These are phyloP conservation scores for Eupithecia vulgata DNA, from an alignment of 2,888 invertebrate species.

Conservation along the genomic window DNA sequence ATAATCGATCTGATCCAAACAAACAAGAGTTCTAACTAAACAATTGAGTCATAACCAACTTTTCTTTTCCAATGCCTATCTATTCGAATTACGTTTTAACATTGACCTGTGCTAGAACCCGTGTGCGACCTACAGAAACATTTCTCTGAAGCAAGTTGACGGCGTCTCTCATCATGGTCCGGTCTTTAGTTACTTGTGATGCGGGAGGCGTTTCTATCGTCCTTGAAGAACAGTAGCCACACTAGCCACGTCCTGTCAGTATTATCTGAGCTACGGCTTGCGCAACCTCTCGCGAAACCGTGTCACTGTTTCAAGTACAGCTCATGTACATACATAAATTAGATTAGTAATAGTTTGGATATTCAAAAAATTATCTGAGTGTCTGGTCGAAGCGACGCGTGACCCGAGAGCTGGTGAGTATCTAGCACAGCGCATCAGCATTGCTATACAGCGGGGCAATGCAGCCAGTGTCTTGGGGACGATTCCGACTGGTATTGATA, in stretches of 20 bases:
- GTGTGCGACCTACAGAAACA: neutral
- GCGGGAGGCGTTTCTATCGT: slow-evolving; percentile 55
- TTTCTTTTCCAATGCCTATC: neutral
- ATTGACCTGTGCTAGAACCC: neutral
- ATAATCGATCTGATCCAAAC: neutral
- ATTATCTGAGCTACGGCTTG: slow-evolving; percentile 74
- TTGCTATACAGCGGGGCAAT: too few species aligned
- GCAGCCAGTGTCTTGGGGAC: too few species aligned
- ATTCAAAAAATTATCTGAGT: too few species aligned
- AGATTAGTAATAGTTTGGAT: slow-evolving; percentile 42
- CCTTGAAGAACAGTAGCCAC: slow-evolving; percentile 71
- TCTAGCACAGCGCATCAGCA: too few species aligned
- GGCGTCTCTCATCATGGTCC: neutral
- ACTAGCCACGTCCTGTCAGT: slow-evolving; percentile 72
- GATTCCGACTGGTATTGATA: too few species aligned
- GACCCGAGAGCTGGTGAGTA: too few species aligned
- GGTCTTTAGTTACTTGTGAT: slow-evolving; percentile 49
- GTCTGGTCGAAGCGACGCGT: too few species aligned
- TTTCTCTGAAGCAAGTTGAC: neutral
- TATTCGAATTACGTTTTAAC: neutral
- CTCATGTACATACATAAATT: slow-evolving; percentile 46
- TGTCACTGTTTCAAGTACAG: slow-evolving; percentile 82
- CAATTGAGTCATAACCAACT: neutral
- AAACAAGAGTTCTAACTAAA: neutral
- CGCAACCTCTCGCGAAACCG: slow-evolving; percentile 73